Percentiles rank a stretch among this genome's conserved stretches.
phyloP scores from a whole-genome alignment of 2,797 vertebrate species.

The Lithobates sylvaticus region DNA sequence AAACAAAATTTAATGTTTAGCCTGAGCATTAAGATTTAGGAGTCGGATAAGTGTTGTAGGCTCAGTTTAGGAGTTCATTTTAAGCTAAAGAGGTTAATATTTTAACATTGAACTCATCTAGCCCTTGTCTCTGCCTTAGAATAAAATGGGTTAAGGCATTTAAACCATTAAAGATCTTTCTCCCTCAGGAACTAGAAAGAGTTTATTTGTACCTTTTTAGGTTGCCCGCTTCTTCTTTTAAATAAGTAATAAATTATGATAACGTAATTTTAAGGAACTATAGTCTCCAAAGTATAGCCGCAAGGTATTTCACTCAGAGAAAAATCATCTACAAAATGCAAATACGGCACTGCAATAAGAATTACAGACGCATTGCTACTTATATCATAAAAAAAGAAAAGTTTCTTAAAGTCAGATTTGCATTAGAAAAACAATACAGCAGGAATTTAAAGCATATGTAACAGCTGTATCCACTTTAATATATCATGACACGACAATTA shows the following conservation, averaged over 20 bases:
- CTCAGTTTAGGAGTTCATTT: too few relatives aligned
- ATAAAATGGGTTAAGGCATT: not conserved
- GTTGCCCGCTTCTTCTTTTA: not conserved
- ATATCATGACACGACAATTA: slow-evolving; percentile 71
- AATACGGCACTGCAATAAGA: not conserved
- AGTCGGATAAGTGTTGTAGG: too few relatives aligned
- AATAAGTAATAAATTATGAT: not conserved
- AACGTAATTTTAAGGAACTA: not conserved
- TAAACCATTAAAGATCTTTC: not conserved
- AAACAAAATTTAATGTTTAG: too few relatives aligned
- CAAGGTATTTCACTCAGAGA: slow-evolving; percentile 6
- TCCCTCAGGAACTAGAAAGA: not conserved
- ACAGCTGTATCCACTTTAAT: slow-evolving; percentile 70
- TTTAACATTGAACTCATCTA: not conserved
- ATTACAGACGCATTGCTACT: slow-evolving; percentile 24
- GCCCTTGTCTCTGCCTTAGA: not conserved
- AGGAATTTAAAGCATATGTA: slow-evolving; percentile 31
- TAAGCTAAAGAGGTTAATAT: not conserved
- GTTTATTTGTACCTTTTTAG: not conserved
- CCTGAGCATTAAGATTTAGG: too few relatives aligned
- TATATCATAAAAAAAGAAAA: slow-evolving; percentile 32
- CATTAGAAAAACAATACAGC: slow-evolving; percentile 42
- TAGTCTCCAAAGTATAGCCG: not conserved
- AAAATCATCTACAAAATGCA: slow-evolving; percentile 16
- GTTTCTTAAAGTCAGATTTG: slow-evolving; percentile 34